Evolutionary conservation across 2,797 vertebrate species (phyloP).

Genomic region (Characodon lateralis): DNA sequence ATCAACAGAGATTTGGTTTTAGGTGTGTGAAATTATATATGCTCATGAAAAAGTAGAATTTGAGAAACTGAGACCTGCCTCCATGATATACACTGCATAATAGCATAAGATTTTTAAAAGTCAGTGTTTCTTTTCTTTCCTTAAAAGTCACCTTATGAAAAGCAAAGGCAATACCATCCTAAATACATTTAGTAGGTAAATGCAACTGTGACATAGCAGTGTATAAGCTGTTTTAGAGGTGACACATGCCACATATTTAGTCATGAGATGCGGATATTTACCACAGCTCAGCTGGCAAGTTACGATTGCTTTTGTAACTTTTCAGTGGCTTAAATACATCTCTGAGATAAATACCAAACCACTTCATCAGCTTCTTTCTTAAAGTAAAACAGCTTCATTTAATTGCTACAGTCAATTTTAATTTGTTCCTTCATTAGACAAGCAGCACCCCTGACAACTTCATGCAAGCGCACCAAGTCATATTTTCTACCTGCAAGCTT

Average conservation of each 20-base stretch:
- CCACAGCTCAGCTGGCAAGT: neutral
- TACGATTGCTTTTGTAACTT: neutral
- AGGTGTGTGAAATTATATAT: no score
- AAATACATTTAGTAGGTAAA: neutral
- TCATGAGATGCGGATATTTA: neutral
- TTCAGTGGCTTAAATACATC: neutral
- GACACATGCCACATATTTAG: neutral
- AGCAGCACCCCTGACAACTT: constrained; percentile 68
- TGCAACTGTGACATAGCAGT: neutral
- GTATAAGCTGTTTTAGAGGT: neutral
- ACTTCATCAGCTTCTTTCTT: constrained; percentile 15
- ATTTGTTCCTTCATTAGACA: constrained; percentile 53
- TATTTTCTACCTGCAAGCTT: constrained; percentile 26
- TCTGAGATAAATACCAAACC: neutral
- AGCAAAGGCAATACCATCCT: neutral
- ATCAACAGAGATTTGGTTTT: no score
- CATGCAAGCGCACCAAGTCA: constrained; percentile 62
- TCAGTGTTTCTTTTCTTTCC: neutral
- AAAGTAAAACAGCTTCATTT: constrained; percentile 24
- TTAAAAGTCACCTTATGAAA: neutral
- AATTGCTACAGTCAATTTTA: constrained; percentile 56
- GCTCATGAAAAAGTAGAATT: neutral
- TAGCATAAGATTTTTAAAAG: neutral
- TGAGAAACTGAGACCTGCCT: neutral
- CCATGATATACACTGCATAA: neutral